Base-by-base conservation (phyloP, 1,140 invertebrate genomes). In the Trichonephila inaurata region DNA sequence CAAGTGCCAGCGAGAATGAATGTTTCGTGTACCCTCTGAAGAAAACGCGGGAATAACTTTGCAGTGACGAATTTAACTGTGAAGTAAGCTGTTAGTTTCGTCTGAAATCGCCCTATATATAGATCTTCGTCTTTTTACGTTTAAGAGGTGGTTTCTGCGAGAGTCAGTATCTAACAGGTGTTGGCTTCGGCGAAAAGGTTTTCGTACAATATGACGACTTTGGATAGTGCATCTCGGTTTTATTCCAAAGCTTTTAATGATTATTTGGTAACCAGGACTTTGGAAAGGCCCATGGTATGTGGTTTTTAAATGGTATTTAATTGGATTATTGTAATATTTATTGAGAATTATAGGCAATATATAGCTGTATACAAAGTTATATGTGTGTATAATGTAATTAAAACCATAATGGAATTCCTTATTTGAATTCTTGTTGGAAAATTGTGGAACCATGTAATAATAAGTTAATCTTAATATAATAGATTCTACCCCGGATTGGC, bases 221-320 rank as follows among this genome's bases (percentile, higher is more conserved):
- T 85, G 82, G 86, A 88, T 64, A 66, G 86, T 62, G 60, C 86
- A 24, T 88, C 61, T 0, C n/a, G 61, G 28, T 66, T 88, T 88
- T 66, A 88, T 66, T 88, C 86, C 24, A 88, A 40, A n/a, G 58
- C 86, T 66, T 64, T 88, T 88, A 64, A 40, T 64, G 86, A 88
- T 66, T 88, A 88, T 66, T 66, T 64, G 28, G 24, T 88, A 24
- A 19, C 60, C 3, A 88, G 86, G 33, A 66, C 60, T 66, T 88
- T 88, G 86, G 86, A 88, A 19, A 40, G 19, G 21, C 86, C 86
- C 16, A n/a, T 88, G 60, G 86, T 88, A 66, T 21, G 86, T 88
- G 64, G 33, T 33, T 33, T 33, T 33, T 33, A 3, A 33, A 33
- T 33, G 33, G 2, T 51, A 3, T 51, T 3, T 51, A 3, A 51